Evolutionary conservation across 2,888 invertebrate species (phyloP).

Genomic region (Lypha dubia): DNA sequence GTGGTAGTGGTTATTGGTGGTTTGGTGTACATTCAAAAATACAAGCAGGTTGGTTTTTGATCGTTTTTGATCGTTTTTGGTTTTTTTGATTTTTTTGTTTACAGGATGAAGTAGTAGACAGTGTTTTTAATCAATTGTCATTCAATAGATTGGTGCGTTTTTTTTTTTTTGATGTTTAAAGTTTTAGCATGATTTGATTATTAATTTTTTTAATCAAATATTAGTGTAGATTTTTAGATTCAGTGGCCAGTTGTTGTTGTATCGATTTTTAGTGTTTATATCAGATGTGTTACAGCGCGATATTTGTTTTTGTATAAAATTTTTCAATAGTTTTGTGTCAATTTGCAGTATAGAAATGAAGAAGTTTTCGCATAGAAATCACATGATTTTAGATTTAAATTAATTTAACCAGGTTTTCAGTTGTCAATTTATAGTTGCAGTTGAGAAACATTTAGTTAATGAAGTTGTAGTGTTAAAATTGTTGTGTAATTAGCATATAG

Average conservation of each 20-base stretch:
- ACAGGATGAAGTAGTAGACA: constrained; percentile 36
- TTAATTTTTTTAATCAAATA: constrained; percentile 10
- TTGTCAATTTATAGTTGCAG: constrained; percentile 63
- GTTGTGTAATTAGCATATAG: constrained; percentile 10
- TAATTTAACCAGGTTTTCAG: constrained; percentile 36
- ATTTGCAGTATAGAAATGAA: not conserved
- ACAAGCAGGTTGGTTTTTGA: constrained; percentile 40
- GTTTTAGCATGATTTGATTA: constrained; percentile 19
- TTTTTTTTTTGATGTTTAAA: constrained; percentile 27
- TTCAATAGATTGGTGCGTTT: constrained; percentile 47
- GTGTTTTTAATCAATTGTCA: constrained; percentile 35
- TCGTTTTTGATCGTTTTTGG: not conserved
- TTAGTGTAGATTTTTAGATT: constrained; percentile 36
- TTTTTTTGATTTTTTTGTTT: too few relatives aligned
- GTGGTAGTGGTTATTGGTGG: too few relatives aligned
- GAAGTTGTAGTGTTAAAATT: constrained; percentile 54
- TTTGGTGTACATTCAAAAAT: constrained; percentile 59
- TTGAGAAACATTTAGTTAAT: constrained; percentile 67
- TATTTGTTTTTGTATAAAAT: constrained; percentile 20
- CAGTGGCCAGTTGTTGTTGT: constrained; percentile 49
- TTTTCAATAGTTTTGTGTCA: constrained; percentile 10
- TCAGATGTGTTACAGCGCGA: constrained; percentile 23
- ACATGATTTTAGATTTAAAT: constrained; percentile 39
- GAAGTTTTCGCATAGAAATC: constrained; percentile 43
- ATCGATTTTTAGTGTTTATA: constrained; percentile 50